Base-by-base conservation (phyloP, 2,888 invertebrate species). In the Panzeria rudis region DNA sequence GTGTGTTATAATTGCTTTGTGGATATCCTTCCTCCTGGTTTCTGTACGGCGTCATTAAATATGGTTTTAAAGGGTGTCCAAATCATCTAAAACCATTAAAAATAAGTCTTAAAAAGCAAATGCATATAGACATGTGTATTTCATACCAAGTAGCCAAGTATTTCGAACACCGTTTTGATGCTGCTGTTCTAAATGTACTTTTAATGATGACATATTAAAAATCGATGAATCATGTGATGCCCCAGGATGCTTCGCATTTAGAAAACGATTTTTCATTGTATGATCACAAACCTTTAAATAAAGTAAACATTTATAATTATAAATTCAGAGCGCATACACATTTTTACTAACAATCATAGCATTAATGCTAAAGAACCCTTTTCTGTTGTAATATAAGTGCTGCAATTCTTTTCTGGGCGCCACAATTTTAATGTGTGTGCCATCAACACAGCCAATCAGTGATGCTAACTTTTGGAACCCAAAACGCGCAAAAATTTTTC, bases 81-180 rank as follows among this genome's bases (percentile, higher is more conserved):
- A 56, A 71, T 77, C 59, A 15, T 44, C 76, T 75, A 41, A 75
- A 61, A 50, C 7, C n/a, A 75, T 54, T 41, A 38, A 38, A 64
- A 54, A 41, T 64, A 29, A 41, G n/a, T n/a, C 29, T 41, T 41
- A 50, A 50, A 20, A 38, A 44, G n/a, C 20, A 0, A n/a, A 3
- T 44, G 32, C 29, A 25, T 32, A 38, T 20, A 38, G 9, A 41
- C 38, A 38, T 38, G 7, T 38, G 3, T 38, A 13, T 38, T 23
- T 54, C 52, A 64, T 68, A 68, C 32, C 47, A 68, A 68, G 47
- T 3, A 47, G 17, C 50, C 47, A 50, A 68, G 47, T 50, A n/a
- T 50, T 68, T 32, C 47, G 29, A 50, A 29, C n/a, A 68, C 66
- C 72, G 32, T 59, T 59, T 59, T 61, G 32, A 44, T 44, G 8